Base-by-base conservation (phyloP, 2,797 vertebrate genomes). In the Aphelocoma californica region DNA sequence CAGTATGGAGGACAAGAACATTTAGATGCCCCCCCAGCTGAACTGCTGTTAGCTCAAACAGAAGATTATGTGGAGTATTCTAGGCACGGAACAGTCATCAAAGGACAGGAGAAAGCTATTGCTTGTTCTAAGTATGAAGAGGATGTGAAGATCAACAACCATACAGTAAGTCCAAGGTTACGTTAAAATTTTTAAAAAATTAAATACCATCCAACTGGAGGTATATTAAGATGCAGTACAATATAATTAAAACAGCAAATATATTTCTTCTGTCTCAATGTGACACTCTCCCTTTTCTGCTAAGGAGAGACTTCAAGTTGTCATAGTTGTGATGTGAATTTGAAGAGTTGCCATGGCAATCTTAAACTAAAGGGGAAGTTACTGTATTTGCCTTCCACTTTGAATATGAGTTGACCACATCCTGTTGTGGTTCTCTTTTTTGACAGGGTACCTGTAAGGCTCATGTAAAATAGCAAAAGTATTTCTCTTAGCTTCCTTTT, bases 61-160 rank as follows among this genome's bases (percentile, higher is more conserved):
- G 99, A 99, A 96, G 99, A 99, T 96, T 99, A 99, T 2, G 98
- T 99, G 93, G 99, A 99, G 94, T 99, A 99, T 93, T 99, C 99
- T 17, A 98, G 99, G 47, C 99, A 99, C 18, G 99, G 99, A 9
- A 99, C 99, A 8, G 98, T 99, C 53, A 98, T 99, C 92, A 99
- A 99, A 97, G 99, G 99, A 28, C 99, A 98, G 47, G 99, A 99
- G 94, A 99, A 99, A 93, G 99, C 99, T 20, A 97, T 99, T 18
- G 99, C 98, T 42, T 98, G 98, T 85, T 99, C 99, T 57, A 99
- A 99, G 93, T 99, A 99, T 16, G 99, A 99, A 92, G 99, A 99
- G 93, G 99, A 99, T 17, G 98, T 99, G 29, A 98, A 98, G 61
- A 98, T 98, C 95, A 98, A 99, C 97, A 99, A 99, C 95, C 99